Evolutionary conservation across 1,140 invertebrate species (phyloP), one percentile per base, ranked within the genome.

Genomic region (Platorchestia sp.): DNA sequence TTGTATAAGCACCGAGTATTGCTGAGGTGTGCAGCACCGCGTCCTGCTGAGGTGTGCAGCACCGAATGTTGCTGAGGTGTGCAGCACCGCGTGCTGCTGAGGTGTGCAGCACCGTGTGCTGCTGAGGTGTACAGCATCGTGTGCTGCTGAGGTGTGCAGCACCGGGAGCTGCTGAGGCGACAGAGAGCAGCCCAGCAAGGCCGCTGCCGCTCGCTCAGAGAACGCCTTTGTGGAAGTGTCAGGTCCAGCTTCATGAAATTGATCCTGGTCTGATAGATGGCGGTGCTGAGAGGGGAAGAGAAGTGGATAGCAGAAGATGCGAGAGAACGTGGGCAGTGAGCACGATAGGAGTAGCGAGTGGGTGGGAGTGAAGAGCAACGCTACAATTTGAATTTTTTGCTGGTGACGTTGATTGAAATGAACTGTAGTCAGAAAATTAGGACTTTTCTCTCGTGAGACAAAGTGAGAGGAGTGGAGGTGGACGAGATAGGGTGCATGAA

Each of bases 241-340:
- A 93, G 44, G 40, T 5, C 41, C 91, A 93, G 91, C 91, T 93
- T 45, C 91, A 44, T 45, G 91, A 44, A 93, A 93, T 93, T 93
- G 91, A 93, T 93, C 91, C 91, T 93, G 45, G 40, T 10, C 91
- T 93, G 91, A 93, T 93, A 45, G 91, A 93, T 93, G 91, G 45
- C 45, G 87, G 5, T 40, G 7, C 7, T 10, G 43, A 5, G 89
- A 43, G 89, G 89, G 41, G 44, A 27, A 36, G 89, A 91, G 43
- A 22, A n/a, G n/a, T n/a, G n/a, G 89, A 27, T 1, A 42, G 42
- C 7, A 40, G 45, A 44, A 40, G 45, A 45, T 45, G 43, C 45
- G 41, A 42, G 87, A 42, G 19, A 42, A 43, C 19, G 14, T 87
- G 86, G 36, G 86, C 5, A 87, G 6, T 7, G 7, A 14, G 41